These are phyloP conservation scores for Zapus hudsonius DNA, from an alignment of 2,113 vertebrate species.

Conservation along the genomic window DNA sequence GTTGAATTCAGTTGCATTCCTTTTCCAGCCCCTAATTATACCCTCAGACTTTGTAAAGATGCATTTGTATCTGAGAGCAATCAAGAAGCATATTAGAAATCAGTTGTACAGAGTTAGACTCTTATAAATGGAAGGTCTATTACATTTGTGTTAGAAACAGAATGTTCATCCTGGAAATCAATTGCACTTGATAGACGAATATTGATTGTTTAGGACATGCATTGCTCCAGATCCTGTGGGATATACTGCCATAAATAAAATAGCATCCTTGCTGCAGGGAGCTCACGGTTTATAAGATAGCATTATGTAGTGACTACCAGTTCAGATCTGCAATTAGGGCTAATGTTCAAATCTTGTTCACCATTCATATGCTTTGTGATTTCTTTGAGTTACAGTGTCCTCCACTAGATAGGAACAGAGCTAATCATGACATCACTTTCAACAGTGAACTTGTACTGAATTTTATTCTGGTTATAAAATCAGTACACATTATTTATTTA, in stretches of 20 bases:
- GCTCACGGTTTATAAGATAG: background rate
- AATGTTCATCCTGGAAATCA: conserved; percentile 62
- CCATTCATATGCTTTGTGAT: background rate
- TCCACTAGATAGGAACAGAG: background rate
- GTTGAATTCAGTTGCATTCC: conserved; percentile 62
- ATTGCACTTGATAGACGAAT: conserved; percentile 52
- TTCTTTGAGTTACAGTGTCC: background rate
- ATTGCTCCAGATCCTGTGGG: background rate
- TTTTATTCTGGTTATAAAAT: conserved; percentile 10
- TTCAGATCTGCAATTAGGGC: conserved; percentile 21
- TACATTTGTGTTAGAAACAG: conserved; percentile 73
- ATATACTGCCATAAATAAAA: conserved; percentile 48
- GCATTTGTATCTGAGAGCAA: conserved; percentile 68
- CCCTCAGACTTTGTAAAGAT: conserved; percentile 52
- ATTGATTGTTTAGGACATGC: conserved; percentile 44
- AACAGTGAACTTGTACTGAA: background rate
- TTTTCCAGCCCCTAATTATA: conserved; percentile 65
- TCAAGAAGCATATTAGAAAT: conserved; percentile 76
- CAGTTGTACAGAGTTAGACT: conserved; percentile 70
- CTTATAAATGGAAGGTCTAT: conserved; percentile 76
- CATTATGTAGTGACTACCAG: conserved; percentile 22
- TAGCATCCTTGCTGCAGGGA: background rate
- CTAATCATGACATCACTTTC: background rate
- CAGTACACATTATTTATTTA: background rate
- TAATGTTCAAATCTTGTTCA: conserved; percentile 44